phyloP scores from a whole-genome alignment of 1,140 invertebrate species.

The Lasaia peninsularis region DNA sequence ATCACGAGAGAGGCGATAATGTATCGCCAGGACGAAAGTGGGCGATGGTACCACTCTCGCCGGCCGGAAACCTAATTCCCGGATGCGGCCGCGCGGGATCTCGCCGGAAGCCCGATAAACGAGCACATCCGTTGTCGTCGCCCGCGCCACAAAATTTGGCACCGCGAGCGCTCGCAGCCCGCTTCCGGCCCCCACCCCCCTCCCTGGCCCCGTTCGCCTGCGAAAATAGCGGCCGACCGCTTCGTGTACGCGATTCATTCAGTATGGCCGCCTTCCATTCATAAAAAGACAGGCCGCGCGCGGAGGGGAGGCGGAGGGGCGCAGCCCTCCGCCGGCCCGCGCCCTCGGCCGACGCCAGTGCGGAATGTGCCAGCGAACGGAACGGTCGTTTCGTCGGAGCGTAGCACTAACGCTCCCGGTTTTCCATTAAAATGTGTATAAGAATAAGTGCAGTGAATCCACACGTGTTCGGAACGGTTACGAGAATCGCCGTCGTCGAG shows the following conservation, averaged over 20 bases:
- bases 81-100: conserved; percentile 73
- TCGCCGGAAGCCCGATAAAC: conserved; percentile 81
- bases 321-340: conserved; percentile 75
- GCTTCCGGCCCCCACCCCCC: conserved; percentile 68
- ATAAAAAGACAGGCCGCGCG: conserved; percentile 82
- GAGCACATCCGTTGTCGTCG: conserved; percentile 72
- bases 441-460: conserved; percentile 78
- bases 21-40: conserved; percentile 60
- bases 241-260: conserved; percentile 80
- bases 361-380: conserved; percentile 80
- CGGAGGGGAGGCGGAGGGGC: conserved; percentile 55
- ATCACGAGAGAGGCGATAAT: conserved; percentile 18
- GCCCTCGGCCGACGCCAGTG: conserved; percentile 70
- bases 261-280: conserved; percentile 88
- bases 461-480: conserved; percentile 74
- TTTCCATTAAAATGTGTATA: conserved; percentile 77
- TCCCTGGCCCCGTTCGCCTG: conserved; percentile 59
- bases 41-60: conserved; percentile 63
- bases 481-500: conserved; percentile 72
- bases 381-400: conserved; percentile 80
- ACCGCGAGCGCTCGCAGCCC: conserved; percentile 67
- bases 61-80: conserved; percentile 74
- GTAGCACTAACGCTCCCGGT: conserved; percentile 74
- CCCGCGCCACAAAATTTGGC: conserved; percentile 75
- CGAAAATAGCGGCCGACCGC: conserved; percentile 74